Evolutionary conservation across 1,140 invertebrate genomes (phyloP).

Genomic region (Euwallacea similis): DNA sequence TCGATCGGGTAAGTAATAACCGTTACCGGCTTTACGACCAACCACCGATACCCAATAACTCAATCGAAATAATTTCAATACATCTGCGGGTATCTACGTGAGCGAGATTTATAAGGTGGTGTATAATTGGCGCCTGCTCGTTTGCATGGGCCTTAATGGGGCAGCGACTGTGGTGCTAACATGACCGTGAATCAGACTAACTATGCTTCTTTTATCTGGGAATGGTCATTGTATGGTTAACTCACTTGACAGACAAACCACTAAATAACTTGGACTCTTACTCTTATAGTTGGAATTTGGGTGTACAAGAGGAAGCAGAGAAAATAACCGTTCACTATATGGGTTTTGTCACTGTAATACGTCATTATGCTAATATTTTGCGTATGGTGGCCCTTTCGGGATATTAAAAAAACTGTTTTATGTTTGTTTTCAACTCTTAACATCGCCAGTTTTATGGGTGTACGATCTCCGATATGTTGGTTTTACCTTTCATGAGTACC

Average conservation of each 20-base stretch:
- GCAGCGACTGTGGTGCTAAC: slow-evolving; percentile 26
- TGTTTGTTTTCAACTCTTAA: too few species aligned
- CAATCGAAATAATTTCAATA: slow-evolving; percentile 18
- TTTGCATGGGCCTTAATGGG: slow-evolving; percentile 43
- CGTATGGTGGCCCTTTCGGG: too few species aligned
- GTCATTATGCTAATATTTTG: too few species aligned
- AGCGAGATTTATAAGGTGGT: slow-evolving; percentile 42
- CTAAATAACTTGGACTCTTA: not conserved
- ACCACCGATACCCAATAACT: slow-evolving; percentile 16
- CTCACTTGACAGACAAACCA: too few species aligned
- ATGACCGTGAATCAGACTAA: slow-evolving; percentile 35
- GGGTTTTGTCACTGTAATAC: too few species aligned
- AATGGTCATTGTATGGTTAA: not conserved
- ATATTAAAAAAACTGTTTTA: too few species aligned
- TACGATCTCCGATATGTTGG: too few species aligned
- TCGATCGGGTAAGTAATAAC: slow-evolving; percentile 5
- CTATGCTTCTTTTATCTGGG: slow-evolving; percentile 12
- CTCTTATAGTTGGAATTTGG: too few species aligned
- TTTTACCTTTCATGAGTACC: too few species aligned
- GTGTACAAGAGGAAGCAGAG: too few species aligned
- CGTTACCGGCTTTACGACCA: not conserved
- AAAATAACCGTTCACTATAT: too few species aligned
- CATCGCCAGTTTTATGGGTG: too few species aligned
- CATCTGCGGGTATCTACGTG: slow-evolving; percentile 13
- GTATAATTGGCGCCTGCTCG: slow-evolving; percentile 44